These are phyloP conservation scores for Hypena proboscidalis DNA, from an alignment of 2,888 invertebrate species.

Conservation along the genomic window DNA sequence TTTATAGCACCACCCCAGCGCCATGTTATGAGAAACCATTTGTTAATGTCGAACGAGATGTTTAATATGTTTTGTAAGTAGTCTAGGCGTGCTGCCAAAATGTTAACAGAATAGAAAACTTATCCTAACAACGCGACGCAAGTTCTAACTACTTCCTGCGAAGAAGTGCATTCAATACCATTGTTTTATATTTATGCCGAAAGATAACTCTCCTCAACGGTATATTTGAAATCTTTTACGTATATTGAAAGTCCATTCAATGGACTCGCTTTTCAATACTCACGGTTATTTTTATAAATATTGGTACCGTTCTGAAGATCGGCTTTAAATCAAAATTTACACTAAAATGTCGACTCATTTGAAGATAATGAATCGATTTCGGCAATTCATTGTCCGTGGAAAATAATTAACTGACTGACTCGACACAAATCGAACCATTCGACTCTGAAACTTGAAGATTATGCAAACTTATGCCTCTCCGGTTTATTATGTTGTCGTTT, in stretches of 20 bases:
- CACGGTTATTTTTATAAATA: slow-evolving; percentile 17
- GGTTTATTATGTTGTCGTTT: slow-evolving; percentile 42
- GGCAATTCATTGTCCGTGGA: slow-evolving; percentile 74
- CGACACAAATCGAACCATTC: slow-evolving; percentile 63
- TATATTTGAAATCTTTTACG: too few species aligned
- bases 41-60: slow-evolving; percentile 59
- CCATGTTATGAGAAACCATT: slow-evolving; percentile 55
- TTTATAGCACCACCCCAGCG: slow-evolving; percentile 40
- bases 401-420: slow-evolving; percentile 82
- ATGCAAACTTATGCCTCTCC: slow-evolving; percentile 47
- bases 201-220: too few species aligned
- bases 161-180: slow-evolving; percentile 41
- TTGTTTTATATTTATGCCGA: slow-evolving; percentile 13
- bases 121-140: slow-evolving; percentile 43
- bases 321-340: slow-evolving; percentile 47
- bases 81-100: slow-evolving; percentile 62
- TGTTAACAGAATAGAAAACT: slow-evolving; percentile 55
- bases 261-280: slow-evolving; percentile 18
- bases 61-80: slow-evolving; percentile 61
- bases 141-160: slow-evolving; percentile 34
- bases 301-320: slow-evolving; percentile 32
- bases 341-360: slow-evolving; percentile 61
- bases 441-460: slow-evolving; percentile 55
- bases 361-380: slow-evolving; percentile 64
- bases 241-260: not conserved